These are phyloP conservation scores for Trichosurus vulpecula DNA, from an alignment of 2,797 vertebrate genomes.

Conservation along the genomic window DNA sequence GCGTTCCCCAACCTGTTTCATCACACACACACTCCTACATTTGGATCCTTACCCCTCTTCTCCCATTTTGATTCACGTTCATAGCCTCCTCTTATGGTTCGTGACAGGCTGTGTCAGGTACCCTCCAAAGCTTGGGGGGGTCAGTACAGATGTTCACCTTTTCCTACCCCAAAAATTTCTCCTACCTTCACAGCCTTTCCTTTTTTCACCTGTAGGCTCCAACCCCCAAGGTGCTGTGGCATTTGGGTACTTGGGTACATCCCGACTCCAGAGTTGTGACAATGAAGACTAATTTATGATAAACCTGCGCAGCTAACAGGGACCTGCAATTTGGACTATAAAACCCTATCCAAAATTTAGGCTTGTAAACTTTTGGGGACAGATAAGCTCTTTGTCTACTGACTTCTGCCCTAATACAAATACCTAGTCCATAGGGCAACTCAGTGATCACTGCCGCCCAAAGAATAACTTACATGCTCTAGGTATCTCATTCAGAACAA, in stretches of 20 bases:
- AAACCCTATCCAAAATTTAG: conserved; percentile 51
- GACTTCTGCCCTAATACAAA: background rate
- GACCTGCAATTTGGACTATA: conserved; percentile 70
- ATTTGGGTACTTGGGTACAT: conserved; percentile 37
- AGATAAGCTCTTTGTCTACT: background rate
- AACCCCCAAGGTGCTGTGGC: conserved; percentile 72
- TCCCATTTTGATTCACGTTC: background rate
- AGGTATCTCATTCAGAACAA: conserved; percentile 38
- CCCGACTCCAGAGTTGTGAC: conserved; percentile 25
- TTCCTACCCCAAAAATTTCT: background rate
- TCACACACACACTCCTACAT: background rate
- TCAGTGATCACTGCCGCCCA: conserved; percentile 8
- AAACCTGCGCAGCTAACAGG: conserved; percentile 72
- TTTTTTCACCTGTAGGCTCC: conserved; percentile 31
- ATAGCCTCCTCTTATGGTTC: conserved; percentile 57
- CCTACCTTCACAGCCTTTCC: conserved; percentile 16
- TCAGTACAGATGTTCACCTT: background rate
- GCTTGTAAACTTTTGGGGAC: conserved; percentile 9
- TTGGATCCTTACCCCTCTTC: background rate
- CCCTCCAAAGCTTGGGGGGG: conserved; percentile 16
- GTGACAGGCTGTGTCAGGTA: conserved; percentile 36
- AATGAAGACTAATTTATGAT: conserved; percentile 47
- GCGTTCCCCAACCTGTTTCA: conserved; percentile 22
- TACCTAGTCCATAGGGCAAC: conserved; percentile 5
- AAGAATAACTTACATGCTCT: conserved; percentile 9